These are phyloP conservation scores for Andrena trimmerana DNA, from an alignment of 2,888 invertebrate genomes.

Conservation along the genomic window DNA sequence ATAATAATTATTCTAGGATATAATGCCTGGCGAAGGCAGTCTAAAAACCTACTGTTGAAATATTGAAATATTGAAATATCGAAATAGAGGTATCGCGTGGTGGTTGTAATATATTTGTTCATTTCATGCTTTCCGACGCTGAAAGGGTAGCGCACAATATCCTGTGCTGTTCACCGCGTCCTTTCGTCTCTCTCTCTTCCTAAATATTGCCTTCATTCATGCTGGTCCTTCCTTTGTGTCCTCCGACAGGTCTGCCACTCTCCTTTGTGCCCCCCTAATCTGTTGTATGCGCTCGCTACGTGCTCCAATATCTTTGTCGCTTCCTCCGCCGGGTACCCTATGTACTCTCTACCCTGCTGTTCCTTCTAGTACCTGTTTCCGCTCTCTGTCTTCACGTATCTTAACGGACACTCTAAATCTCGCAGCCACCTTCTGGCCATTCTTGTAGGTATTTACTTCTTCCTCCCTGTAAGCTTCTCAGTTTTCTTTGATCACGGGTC, in stretches of 20 bases:
- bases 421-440: too few relatives aligned
- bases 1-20: too few relatives aligned
- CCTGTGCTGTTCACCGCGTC: neutral
- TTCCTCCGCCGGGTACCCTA: neutral
- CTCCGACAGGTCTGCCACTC: neutral
- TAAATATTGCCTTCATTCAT: neutral
- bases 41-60: too few relatives aligned
- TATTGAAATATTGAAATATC: too few relatives aligned
- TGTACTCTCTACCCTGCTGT: neutral
- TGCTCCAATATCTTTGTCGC: neutral
- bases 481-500: too few relatives aligned
- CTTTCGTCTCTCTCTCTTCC: neutral
- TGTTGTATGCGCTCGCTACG: neutral
- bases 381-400: neutral
- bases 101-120: neutral
- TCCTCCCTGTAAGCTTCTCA: too few relatives aligned
- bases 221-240: neutral
- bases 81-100: too few relatives aligned
- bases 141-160: neutral
- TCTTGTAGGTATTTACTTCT: too few relatives aligned
- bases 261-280: slow-evolving; percentile 2
- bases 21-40: too few relatives aligned
- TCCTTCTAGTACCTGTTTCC: neutral
- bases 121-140: neutral
- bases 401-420: neutral